Evolutionary conservation across 2,888 invertebrate genomes (phyloP), one percentile per base, ranked within the genome.

Genomic region (Drosophila colorata): DNA sequence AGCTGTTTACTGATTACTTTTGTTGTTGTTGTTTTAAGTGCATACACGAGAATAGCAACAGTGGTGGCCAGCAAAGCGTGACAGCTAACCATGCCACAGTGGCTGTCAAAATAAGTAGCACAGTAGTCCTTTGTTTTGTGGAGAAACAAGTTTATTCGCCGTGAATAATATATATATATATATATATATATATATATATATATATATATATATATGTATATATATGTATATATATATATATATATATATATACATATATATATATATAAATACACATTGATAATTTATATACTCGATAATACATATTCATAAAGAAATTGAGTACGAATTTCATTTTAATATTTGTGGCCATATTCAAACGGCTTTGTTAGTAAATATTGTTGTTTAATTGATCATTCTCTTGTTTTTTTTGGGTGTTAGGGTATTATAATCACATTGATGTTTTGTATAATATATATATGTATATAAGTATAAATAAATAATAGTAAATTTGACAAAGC

Each of bases 341-440:
- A 73, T 64, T 64, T 55, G 31, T 47, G 46, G 75, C 49, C 66
- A 59, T 84, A 63, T 56, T 49, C 25, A 38, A 52, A 69, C 64
- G 74, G 61, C 61, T 52, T 68, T 80, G 61, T 85, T 74, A 74
- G 80, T 78, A 77, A 69, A 82, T 86, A 66, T 57, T 56, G 56
- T 63, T 61, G 31, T 74, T 65, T 71, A 88, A 82, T 78, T 83
- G 53, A 82, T 82, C 58, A 31, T 49, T 61, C 31, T 20, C n/a
- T 33, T 14, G 47, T 66, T 55, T 70, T 41, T 63, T 69, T 73
- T 69, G 59, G 60, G 58, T 79, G 53, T 79, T 82, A 69, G 70
- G 58, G 70, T 66, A 67, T 69, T 69, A 86, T 82, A 82, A 88
- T 88, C 82, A 88, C 82, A 88, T 86, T 72, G 59, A 80, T 71